Base-by-base conservation (phyloP, 53 echinoderm and acorn worm species). In the Stichopus horrens region DNA sequence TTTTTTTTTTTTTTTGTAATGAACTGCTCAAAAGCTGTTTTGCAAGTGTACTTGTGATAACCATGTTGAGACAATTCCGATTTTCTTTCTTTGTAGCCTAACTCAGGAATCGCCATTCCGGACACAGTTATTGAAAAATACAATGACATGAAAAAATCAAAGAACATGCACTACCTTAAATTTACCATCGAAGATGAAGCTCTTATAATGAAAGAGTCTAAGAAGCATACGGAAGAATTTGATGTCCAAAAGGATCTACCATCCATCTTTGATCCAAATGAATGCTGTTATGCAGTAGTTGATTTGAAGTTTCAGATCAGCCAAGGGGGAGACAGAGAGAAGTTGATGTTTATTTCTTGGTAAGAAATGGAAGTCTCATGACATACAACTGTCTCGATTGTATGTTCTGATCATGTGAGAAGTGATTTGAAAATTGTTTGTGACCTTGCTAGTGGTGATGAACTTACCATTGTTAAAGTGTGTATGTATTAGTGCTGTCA, bases 311-410 rank as follows among this genome's bases (percentile, higher is more conserved):
- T 9, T 16, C 7, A 13, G 56, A 55, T 13, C n/a, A 56, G 20
- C 80, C 18, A 18, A 79, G 55, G 56, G 55, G 67, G 67, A 67
- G n/a, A 71, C 4, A 71, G n/a, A 18, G 16, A 23, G 57, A 81
- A 81, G 56, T 56, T 81, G 22, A 57, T 81, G 55, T 58, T 81
- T 19, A 14, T 81, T 81, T 58, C 56, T 52, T 81, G 81, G 81
- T 81, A 81, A 81, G 81, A 16, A 19, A 20, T 37, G 37, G 37
- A 37, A 37, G 37, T 37, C 37, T 37, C 37, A 37, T 37, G 37
- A 37, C 37, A 37, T 37, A 37, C 37, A 37, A 37, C 37, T 37
- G 37, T 37, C 37, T 37, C 2, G 2, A 37, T 37, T 37, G 37
- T 37, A 37, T 37, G 37, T 37, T 37, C 37, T 37, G 1, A 37